Conservation (phyloP, 2,113 vertebrate species). For the Andinoacara biseriatus region DNA sequence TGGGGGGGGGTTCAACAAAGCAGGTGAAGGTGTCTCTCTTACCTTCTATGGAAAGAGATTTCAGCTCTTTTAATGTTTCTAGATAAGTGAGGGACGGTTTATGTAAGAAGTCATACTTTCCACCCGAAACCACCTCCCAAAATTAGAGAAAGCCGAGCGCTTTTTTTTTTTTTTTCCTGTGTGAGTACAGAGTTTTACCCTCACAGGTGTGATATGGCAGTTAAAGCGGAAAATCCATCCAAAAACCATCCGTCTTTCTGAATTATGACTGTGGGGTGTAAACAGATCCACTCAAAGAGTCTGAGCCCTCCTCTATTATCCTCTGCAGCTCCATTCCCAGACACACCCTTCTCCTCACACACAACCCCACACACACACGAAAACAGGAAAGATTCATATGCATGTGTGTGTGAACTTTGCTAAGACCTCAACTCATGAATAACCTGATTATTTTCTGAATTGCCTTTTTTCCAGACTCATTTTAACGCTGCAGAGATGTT, state of each 20-base stretch:
- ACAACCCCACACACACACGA: background rate
- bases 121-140: background rate
- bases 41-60: background rate
- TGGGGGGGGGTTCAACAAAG: background rate
- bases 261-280: constrained; percentile 65
- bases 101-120: background rate
- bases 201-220: constrained; percentile 26
- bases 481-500: background rate
- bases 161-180: background rate
- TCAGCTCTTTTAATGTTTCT: background rate
- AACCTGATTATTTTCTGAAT: background rate
- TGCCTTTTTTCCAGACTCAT: no score
- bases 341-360: constrained; percentile 64
- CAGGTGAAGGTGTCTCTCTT: background rate
- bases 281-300: constrained; percentile 62
- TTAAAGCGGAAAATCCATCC: constrained; percentile 22
- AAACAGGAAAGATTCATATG: background rate
- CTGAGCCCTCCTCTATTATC: constrained; percentile 64
- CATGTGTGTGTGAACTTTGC: background rate
- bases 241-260: constrained; percentile 36
- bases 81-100: background rate
- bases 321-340: constrained; percentile 56
- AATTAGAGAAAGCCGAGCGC: background rate
- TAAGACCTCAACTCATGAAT: background rate
- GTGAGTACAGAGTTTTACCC: background rate